A percentile compares a stretch with the other conserved stretches of the same genome.
These are phyloP conservation scores for Macrotis lagotis DNA, from an alignment of 2,113 vertebrate genomes.

Conservation along the genomic window DNA sequence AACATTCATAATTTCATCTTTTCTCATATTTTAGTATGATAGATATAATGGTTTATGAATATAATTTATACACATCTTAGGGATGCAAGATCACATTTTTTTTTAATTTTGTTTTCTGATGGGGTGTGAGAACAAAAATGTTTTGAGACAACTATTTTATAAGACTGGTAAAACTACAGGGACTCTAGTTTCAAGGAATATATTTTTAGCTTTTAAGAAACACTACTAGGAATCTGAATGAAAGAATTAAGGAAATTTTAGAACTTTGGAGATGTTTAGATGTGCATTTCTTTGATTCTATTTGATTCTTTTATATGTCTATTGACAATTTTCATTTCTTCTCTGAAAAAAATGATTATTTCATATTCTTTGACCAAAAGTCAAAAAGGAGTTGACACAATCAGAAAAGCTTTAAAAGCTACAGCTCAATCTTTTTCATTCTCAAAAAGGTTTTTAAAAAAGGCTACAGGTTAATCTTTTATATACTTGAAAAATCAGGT, in stretches of 20 bases:
- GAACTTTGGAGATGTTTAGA: not conserved
- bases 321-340: not conserved
- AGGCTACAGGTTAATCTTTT: no score
- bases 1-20: not conserved
- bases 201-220: not conserved
- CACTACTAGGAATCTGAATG: not conserved
- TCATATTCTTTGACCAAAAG: not conserved
- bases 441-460: not conserved
- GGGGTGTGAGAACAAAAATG: not conserved
- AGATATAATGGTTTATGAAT: not conserved
- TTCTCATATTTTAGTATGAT: not conserved
- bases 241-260: not conserved
- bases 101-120: not conserved
- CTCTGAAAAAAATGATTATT: not conserved
- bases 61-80: not conserved
- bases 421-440: not conserved
- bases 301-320: not conserved
- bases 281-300: not conserved
- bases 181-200: not conserved
- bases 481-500: not conserved
- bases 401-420: not conserved
- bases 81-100: not conserved
- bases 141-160: not conserved
- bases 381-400: not conserved
- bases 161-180: not conserved